A percentile compares a stretch with the other conserved stretches of the same genome.
Evolutionary conservation across 2,888 invertebrate genomes (phyloP).

Genomic region (Phoenoteleia sp.): DNA sequence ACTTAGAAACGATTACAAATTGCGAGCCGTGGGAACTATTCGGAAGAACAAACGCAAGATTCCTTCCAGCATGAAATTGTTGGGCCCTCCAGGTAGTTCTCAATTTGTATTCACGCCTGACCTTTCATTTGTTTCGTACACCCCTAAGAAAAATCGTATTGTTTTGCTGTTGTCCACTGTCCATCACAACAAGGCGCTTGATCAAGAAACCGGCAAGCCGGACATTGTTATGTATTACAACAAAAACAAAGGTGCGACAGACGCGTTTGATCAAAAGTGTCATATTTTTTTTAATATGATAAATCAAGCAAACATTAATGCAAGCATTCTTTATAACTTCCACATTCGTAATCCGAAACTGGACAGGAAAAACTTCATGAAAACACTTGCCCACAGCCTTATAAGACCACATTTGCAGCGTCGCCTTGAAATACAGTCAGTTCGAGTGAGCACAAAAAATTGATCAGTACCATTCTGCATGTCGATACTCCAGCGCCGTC

Average conservation of each 20-base stretch:
- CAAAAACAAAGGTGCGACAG: neutral
- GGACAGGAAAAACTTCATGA: neutral
- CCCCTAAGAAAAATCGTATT: too few relatives aligned
- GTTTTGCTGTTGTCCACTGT: neutral
- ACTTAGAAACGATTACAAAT: too few relatives aligned
- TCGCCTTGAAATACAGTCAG: neutral
- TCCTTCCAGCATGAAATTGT: neutral
- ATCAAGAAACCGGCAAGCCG: neutral
- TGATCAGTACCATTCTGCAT: neutral
- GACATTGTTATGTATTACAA: neutral
- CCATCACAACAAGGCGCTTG: neutral
- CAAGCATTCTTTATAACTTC: conserved; percentile 22
- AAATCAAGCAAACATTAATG: conserved; percentile 13
- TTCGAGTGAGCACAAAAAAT: neutral
- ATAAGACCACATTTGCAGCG: conserved; percentile 19
- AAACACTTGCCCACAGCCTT: neutral
- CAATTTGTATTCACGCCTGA: neutral
- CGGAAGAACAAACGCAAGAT: neutral
- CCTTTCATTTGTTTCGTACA: neutral
- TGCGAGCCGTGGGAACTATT: too few relatives aligned
- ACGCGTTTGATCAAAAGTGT: neutral
- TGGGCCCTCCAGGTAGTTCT: neutral
- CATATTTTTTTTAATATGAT: conserved; percentile 26
- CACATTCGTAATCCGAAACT: neutral
- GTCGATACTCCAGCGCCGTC: neutral